Conservation (phyloP, 2,888 invertebrate genomes). For the Salpingus planirostris region DNA sequence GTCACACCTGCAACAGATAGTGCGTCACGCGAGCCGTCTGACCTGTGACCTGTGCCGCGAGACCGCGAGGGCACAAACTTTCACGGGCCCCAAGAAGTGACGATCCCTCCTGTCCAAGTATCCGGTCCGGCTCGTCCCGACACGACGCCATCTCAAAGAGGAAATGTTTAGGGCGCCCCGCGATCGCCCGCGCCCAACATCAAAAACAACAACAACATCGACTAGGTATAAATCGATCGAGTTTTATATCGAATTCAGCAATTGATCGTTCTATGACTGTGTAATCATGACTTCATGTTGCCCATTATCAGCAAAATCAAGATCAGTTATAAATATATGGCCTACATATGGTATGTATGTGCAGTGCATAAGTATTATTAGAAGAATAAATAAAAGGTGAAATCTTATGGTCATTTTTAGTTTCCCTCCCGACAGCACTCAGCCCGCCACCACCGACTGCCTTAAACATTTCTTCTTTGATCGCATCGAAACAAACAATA, state of each 20-base stretch:
- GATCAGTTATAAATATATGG: not conserved
- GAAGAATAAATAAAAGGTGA: not conserved
- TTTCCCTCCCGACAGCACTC: conserved; percentile 26
- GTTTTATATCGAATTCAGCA: too few species aligned
- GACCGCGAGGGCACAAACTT: conserved; percentile 11
- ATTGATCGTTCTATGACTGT: too few species aligned
- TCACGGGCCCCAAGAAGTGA: conserved; percentile 4
- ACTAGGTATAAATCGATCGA: too few species aligned
- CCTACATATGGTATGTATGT: too few species aligned
- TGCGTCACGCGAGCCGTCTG: conserved; percentile 41
- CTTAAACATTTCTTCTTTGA: conserved; percentile 44
- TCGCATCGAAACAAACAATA: conserved; percentile 26
- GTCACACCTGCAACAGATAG: conserved; percentile 92
- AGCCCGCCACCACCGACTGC: conserved; percentile 28
- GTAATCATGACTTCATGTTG: too few species aligned
- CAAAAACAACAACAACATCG: too few species aligned
- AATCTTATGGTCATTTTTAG: not conserved
- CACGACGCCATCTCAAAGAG: conserved; percentile 36
- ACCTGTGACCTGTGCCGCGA: conserved; percentile 42
- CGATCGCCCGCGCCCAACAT: too few species aligned
- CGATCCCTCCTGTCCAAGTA: conserved; percentile 36
- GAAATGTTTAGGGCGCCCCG: conserved; percentile 39
- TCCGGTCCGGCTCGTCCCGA: conserved; percentile 40
- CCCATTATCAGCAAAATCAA: conserved; percentile 5
- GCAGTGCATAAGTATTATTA: too few species aligned